Conservation (phyloP, 2,797 vertebrate species). For the Vespertilio murinus region DNA sequence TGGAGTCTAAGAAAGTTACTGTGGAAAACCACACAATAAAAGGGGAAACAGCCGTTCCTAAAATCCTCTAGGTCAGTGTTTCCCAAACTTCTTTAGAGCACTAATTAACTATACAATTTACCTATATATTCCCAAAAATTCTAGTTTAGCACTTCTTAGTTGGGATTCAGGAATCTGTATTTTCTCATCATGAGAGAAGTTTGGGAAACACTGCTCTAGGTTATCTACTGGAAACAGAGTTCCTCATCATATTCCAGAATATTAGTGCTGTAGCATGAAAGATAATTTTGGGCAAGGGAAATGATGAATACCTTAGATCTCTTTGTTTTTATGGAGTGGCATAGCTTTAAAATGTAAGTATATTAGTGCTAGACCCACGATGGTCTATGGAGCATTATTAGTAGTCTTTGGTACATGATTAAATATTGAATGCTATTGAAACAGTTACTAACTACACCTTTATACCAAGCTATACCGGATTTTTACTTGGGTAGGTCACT, state of each 20-base stretch:
- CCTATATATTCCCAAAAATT: no score
- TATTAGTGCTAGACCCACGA: background rate
- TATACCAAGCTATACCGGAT: background rate
- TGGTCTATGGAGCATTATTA: background rate
- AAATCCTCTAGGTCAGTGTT: background rate
- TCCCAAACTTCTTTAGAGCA: no score
- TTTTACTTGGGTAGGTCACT: conserved; percentile 16
- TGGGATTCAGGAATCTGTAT: no score
- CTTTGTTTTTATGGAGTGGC: background rate
- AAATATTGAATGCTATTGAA: background rate
- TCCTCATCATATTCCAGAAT: background rate
- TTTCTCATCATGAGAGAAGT: no score
- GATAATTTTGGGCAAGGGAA: background rate
- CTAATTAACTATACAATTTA: no score
- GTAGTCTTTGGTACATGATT: background rate
- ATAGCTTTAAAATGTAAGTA: conserved; percentile 18
- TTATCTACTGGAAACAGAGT: background rate
- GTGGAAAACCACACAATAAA: background rate
- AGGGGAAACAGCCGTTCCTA: background rate
- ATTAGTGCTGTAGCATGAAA: background rate
- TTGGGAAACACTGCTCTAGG: no score
- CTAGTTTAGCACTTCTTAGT: no score
- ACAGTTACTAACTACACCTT: background rate
- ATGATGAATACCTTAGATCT: background rate
- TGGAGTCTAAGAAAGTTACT: background rate